phyloP scores from a whole-genome alignment of 2,797 vertebrate genomes.

The Brachymystax lenok region DNA sequence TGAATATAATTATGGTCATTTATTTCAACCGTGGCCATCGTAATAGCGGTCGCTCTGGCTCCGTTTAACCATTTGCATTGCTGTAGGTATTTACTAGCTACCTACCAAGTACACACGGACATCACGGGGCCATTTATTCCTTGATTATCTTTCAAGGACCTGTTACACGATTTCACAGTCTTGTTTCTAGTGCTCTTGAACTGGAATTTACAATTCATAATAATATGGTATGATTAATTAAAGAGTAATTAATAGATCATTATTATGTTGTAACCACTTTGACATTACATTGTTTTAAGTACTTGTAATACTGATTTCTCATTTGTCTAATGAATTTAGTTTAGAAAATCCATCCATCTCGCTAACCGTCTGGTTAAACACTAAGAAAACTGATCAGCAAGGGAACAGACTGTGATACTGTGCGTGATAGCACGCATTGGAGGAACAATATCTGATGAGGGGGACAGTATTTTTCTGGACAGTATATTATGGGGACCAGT shows the following conservation, averaged over 20 bases:
- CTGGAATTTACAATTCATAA: background rate
- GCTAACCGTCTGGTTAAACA: background rate
- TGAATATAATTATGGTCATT: slow-evolving; percentile 80
- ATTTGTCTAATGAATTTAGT: background rate
- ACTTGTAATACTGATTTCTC: background rate
- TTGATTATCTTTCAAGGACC: background rate
- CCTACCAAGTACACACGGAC: background rate
- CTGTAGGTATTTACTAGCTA: slow-evolving; percentile 47
- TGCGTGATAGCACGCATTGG: background rate
- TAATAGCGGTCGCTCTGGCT: slow-evolving; percentile 49
- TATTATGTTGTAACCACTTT: background rate
- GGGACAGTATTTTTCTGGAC: too few species aligned
- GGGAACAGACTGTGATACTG: background rate
- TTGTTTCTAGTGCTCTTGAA: background rate
- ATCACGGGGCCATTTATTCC: background rate
- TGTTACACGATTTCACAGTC: too few species aligned
- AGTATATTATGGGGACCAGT: too few species aligned
- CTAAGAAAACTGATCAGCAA: background rate
- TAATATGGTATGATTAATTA: background rate
- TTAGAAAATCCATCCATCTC: background rate
- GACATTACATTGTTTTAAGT: background rate
- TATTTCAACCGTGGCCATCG: slow-evolving; percentile 70
- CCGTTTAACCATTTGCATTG: slow-evolving; percentile 62
- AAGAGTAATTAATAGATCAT: background rate
- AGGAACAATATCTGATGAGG: background rate